Conservation (phyloP, 1,140 invertebrate species). For the Drosophila murphyi region DNA sequence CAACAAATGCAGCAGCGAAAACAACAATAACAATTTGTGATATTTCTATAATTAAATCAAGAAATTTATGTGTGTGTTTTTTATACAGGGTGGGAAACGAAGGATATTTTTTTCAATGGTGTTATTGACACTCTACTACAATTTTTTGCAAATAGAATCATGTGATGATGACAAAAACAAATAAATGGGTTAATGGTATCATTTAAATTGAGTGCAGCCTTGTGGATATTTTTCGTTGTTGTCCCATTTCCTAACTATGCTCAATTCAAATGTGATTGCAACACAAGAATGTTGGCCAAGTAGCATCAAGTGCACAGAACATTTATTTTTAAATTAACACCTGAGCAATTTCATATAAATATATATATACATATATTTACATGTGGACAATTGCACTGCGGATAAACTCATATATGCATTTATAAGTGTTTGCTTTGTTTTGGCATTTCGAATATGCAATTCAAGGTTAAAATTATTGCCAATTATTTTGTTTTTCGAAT, state of each 20-base stretch:
- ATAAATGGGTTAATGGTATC: constrained; percentile 69
- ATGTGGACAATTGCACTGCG: constrained; percentile 17
- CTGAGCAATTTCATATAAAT: constrained; percentile 5
- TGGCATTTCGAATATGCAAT: constrained; percentile 35
- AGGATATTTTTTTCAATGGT: constrained; percentile 19
- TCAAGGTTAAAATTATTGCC: constrained; percentile 42
- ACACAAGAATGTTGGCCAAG: constrained; percentile 5
- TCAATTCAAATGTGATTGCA: neutral
- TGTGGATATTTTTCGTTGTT: constrained; percentile 4
- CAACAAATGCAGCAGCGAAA: constrained; percentile 35
- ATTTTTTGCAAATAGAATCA: constrained; percentile 36
- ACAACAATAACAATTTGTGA: constrained; percentile 48
- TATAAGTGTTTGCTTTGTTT: neutral
- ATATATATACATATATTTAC: constrained; percentile 3
- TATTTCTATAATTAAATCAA: constrained; percentile 41
- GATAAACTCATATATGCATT: constrained; percentile 7
- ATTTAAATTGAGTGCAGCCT: constrained; percentile 19
- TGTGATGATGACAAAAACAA: constrained; percentile 54
- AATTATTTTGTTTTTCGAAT: constrained; percentile 34
- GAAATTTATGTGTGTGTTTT: constrained; percentile 56
- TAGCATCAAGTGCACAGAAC: constrained; percentile 1
- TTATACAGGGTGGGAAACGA: neutral
- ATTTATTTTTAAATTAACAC: neutral
- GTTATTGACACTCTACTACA: constrained; percentile 35
- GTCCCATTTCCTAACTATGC: neutral